These are phyloP conservation scores for Spodoptera frugiperda DNA, from an alignment of 1,140 invertebrate species.

Conservation along the genomic window DNA sequence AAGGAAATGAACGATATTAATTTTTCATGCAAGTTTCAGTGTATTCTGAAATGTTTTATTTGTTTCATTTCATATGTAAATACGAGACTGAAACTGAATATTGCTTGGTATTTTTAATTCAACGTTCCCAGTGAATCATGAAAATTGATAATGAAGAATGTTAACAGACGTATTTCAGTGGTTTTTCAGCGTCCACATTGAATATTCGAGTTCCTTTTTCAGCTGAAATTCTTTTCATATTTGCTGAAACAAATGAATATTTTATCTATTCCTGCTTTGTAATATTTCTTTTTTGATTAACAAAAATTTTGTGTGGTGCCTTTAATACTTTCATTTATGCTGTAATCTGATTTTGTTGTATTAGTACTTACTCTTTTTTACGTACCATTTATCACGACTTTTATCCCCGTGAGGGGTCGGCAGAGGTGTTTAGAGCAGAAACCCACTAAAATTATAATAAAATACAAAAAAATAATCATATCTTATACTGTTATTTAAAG, in stretches of 20 bases:
- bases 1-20: not conserved
- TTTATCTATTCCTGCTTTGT: constrained; percentile 6
- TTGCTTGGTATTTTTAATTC: not conserved
- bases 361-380: too few species aligned
- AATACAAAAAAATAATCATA: too few species aligned
- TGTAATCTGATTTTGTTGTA: too few species aligned
- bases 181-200: constrained; percentile 2
- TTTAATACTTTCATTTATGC: too few species aligned
- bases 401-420: too few species aligned
- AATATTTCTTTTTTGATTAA: not conserved
- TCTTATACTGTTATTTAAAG: too few species aligned
- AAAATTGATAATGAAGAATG: constrained; percentile 13
- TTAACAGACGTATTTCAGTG: constrained; percentile 11
- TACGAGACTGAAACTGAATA: not conserved
- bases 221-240: not conserved
- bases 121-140: not conserved
- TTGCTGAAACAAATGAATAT: not conserved
- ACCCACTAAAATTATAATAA: too few species aligned
- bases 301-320: too few species aligned
- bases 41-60: not conserved
- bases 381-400: too few species aligned
- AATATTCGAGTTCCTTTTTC: not conserved
- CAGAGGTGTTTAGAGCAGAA: too few species aligned
- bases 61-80: constrained; percentile 15
- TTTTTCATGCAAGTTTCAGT: too few species aligned